Evolutionary conservation across 2,797 vertebrate species (phyloP).

Genomic region (Craterocephalus amniculus): DNA sequence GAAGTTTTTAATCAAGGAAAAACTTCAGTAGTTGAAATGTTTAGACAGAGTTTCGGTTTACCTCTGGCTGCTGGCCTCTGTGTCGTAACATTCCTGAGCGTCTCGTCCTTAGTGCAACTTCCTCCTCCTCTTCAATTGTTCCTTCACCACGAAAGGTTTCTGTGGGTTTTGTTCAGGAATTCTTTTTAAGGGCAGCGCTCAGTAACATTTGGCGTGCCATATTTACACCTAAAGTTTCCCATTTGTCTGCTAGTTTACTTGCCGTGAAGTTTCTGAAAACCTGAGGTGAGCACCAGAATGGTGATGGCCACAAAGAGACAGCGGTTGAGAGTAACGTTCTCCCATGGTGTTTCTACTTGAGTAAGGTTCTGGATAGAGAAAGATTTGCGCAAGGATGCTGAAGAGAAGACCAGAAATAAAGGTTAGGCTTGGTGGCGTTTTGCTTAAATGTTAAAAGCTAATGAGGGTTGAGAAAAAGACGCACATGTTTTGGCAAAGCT

Average conservation of each 20-base stretch:
- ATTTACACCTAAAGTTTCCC: not conserved
- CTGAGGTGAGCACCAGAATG: slow-evolving; percentile 89
- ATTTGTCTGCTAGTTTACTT: slow-evolving; percentile 58
- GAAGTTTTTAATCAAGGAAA: not conserved
- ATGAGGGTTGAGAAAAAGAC: slow-evolving; percentile 9
- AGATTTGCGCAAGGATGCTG: slow-evolving; percentile 67
- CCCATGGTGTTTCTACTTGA: slow-evolving; percentile 85
- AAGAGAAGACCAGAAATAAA: not conserved
- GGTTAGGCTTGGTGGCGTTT: not conserved
- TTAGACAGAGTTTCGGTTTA: slow-evolving; percentile 37
- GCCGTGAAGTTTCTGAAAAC: slow-evolving; percentile 89
- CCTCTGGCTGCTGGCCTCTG: slow-evolving; percentile 63
- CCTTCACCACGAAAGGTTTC: slow-evolving; percentile 72
- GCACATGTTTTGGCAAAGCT: slow-evolving; percentile 56
- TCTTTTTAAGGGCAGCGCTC: not conserved
- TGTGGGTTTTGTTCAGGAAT: slow-evolving; percentile 40
- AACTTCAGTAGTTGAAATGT: not conserved
- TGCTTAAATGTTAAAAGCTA: not conserved
- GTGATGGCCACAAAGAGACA: slow-evolving; percentile 90
- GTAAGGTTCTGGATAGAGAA: slow-evolving; percentile 62
- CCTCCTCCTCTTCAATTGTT: slow-evolving; percentile 55
- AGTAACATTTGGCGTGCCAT: slow-evolving; percentile 2
- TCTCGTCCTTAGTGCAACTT: slow-evolving; percentile 58
- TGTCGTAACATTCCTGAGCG: slow-evolving; percentile 46
- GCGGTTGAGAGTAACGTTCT: slow-evolving; percentile 91